A percentile compares a stretch with the other conserved stretches of the same genome.
phyloP scores from a whole-genome alignment of 1,140 invertebrate genomes.

The Drosophila equinoxialis region DNA sequence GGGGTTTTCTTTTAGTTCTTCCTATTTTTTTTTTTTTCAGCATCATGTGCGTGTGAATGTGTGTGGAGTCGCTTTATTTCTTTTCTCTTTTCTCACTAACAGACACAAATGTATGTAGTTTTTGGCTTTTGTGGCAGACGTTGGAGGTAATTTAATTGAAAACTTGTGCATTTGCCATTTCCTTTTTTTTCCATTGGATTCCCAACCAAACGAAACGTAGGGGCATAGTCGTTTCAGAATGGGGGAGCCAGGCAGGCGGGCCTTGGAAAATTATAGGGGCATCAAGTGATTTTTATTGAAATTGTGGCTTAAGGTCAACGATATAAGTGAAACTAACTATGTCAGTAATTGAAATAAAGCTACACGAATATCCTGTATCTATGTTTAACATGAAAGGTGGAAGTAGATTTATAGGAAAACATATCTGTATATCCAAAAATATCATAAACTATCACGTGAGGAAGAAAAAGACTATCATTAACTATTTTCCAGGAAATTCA shows the following conservation, averaged over 20 bases:
- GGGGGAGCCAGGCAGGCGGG: constrained; percentile 2
- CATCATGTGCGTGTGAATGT: not conserved
- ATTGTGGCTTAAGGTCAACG: constrained; percentile 5
- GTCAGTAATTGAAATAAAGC: not conserved
- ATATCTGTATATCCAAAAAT: no score
- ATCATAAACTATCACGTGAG: no score
- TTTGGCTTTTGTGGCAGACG: constrained; percentile 42
- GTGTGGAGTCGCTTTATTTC: constrained; percentile 7
- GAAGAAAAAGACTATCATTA: no score
- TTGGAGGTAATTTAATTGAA: constrained; percentile 74
- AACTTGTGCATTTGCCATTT: constrained; percentile 75
- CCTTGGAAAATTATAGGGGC: constrained; percentile 5
- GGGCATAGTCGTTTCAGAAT: not conserved
- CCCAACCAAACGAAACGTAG: not conserved
- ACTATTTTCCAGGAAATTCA: no score
- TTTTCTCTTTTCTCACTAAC: constrained; percentile 5
- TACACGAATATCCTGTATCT: no score
- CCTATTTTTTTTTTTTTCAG: constrained; percentile 16
- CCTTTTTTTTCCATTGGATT: constrained; percentile 23
- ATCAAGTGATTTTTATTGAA: constrained; percentile 12
- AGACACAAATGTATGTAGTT: constrained; percentile 39
- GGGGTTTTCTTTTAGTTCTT: constrained; percentile 28
- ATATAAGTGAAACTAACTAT: not conserved
- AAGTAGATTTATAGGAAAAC: no score
- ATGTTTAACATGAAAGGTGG: no score